Conservation (phyloP, 1,140 invertebrate species). For the Bombus confusus region DNA sequence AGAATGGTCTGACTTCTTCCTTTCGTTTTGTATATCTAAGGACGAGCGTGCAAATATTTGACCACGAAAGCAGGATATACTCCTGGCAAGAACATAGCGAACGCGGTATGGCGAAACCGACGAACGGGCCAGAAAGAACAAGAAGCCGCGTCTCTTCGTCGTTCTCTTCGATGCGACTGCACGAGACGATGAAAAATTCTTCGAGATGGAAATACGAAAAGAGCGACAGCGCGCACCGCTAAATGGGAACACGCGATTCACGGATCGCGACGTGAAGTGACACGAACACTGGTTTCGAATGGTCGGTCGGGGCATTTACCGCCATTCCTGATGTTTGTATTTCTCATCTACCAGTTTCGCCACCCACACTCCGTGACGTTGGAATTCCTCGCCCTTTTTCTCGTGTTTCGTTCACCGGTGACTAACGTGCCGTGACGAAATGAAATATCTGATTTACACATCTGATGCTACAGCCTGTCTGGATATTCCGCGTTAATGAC, state of each 20-base stretch:
- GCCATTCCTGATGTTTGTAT: slow-evolving; percentile 74
- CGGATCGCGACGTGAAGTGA: slow-evolving; percentile 33
- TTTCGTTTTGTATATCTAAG: slow-evolving; percentile 41
- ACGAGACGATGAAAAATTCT: slow-evolving; percentile 31
- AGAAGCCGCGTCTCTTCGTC: background rate
- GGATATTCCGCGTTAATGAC: slow-evolving; percentile 42
- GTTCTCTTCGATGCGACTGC: background rate
- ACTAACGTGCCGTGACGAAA: slow-evolving; percentile 66
- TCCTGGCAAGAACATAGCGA: background rate
- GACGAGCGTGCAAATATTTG: slow-evolving; percentile 66
- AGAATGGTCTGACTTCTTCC: slow-evolving; percentile 17
- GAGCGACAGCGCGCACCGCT: background rate
- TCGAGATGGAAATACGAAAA: background rate
- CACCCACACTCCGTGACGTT: slow-evolving; percentile 67
- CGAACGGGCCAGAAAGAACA: slow-evolving; percentile 7
- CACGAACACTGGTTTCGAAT: slow-evolving; percentile 44
- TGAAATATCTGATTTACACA: slow-evolving; percentile 71
- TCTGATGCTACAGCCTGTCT: slow-evolving; percentile 39
- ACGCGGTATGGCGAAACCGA: slow-evolving; percentile 28
- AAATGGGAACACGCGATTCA: slow-evolving; percentile 29
- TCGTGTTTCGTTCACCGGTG: slow-evolving; percentile 40
- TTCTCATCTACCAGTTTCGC: slow-evolving; percentile 79
- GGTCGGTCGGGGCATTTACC: slow-evolving; percentile 51
- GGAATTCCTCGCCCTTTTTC: slow-evolving; percentile 32
- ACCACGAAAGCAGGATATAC: slow-evolving; percentile 47